These are phyloP conservation scores for Circaetus gallicus DNA, from an alignment of 2,113 vertebrate genomes.

Conservation along the genomic window DNA sequence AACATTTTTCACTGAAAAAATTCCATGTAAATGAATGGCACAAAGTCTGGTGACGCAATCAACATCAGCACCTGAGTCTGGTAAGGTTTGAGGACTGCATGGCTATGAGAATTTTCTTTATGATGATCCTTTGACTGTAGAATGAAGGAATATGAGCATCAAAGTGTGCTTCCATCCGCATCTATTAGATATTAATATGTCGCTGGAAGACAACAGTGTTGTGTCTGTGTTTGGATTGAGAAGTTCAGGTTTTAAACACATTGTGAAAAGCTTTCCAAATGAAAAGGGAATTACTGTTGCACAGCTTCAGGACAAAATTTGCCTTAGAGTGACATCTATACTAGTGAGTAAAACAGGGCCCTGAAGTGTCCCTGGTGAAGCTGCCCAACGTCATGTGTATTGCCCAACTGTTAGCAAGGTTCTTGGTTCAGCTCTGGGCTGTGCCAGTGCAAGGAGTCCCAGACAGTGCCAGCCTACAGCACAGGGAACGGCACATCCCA, in stretches of 20 bases:
- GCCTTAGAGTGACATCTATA: not conserved
- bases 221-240: not conserved
- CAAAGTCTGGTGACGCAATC: not conserved
- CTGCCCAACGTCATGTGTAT: not conserved
- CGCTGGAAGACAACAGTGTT: not conserved
- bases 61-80: not conserved
- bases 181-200: not conserved
- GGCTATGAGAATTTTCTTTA: not conserved
- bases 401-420: fast-evolving
- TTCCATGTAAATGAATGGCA: not conserved
- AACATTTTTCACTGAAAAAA: not conserved
- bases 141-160: not conserved
- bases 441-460: not conserved
- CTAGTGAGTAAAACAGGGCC: not conserved
- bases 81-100: not conserved
- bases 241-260: not conserved
- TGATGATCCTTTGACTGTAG: not conserved
- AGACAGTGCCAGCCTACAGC: not conserved
- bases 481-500: not conserved
- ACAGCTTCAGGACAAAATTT: not conserved
- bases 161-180: not conserved
- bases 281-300: not conserved
- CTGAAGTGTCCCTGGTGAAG: not conserved
- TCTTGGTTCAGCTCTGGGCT: not conserved
- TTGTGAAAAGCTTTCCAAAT: not conserved